A percentile compares a stretch with the other conserved stretches of the same genome.
These are phyloP conservation scores for Rotaria magnacalcarata DNA, from an alignment of 2,888 invertebrate species.

Conservation along the genomic window DNA sequence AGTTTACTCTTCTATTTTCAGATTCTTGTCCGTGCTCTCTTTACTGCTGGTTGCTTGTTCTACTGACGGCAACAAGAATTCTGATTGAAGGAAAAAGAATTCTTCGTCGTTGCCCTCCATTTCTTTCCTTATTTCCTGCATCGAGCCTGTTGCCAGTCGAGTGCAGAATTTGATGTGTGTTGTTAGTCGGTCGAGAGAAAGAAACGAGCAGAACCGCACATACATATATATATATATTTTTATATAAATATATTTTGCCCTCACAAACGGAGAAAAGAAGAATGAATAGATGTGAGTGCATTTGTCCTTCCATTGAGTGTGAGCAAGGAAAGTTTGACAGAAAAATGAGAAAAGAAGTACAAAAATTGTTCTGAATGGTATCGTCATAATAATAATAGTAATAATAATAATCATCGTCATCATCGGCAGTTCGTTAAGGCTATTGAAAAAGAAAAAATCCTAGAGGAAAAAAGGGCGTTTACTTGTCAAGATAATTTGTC, in stretches of 20 bases:
- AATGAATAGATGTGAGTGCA: background rate
- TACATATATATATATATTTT: background rate
- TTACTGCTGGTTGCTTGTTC: background rate
- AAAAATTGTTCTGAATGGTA: background rate
- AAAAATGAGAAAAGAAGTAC: background rate
- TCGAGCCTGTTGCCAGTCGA: background rate
- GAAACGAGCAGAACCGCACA: background rate
- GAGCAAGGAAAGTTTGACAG: background rate
- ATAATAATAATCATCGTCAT: background rate
- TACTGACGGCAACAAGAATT: conserved; percentile 29
- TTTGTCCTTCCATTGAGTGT: background rate
- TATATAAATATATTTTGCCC: conserved; percentile 26
- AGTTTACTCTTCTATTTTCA: background rate
- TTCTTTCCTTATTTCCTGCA: conserved; percentile 26
- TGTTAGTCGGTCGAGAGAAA: conserved; percentile 10
- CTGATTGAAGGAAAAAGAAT: conserved; percentile 24
- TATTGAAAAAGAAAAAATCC: background rate
- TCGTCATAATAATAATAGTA: background rate
- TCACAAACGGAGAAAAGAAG: conserved; percentile 4
- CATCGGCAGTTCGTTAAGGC: background rate
- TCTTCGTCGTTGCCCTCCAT: conserved; percentile 1
- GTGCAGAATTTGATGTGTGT: conserved; percentile 17
- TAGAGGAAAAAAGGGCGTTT: background rate
- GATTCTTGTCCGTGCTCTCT: background rate
- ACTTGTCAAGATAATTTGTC: background rate